A percentile compares a stretch with the other conserved stretches of the same genome.
Conservation (phyloP, 2,113 vertebrate species). For the Heptranchias perlo region DNA sequence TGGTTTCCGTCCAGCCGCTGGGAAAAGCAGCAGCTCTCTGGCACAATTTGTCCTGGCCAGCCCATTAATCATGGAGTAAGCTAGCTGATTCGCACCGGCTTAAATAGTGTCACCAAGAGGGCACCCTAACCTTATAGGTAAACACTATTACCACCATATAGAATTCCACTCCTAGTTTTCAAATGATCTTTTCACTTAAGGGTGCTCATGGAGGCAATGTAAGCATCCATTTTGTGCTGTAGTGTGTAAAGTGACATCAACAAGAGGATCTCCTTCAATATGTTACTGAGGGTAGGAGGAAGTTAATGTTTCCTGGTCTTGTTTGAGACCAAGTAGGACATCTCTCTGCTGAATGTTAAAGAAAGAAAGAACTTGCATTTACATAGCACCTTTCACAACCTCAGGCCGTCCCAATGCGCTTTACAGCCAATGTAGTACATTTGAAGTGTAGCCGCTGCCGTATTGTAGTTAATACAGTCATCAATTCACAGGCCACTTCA, state of each 20-base stretch:
- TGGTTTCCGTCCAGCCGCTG: neutral
- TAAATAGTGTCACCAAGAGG: neutral
- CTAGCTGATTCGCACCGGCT: neutral
- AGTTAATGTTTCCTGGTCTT: neutral
- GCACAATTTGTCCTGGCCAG: neutral
- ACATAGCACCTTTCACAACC: too few species aligned
- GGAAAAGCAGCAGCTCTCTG: neutral
- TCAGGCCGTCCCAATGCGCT: too few species aligned
- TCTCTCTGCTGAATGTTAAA: neutral
- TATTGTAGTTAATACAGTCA: too few species aligned
- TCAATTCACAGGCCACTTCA: too few species aligned
- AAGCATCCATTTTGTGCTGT: neutral
- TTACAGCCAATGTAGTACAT: too few species aligned
- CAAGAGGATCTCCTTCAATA: neutral
- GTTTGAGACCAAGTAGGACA: neutral
- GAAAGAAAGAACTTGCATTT: neutral
- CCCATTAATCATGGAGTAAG: neutral
- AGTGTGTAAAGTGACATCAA: neutral
- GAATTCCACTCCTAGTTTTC: neutral
- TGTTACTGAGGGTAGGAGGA: neutral
- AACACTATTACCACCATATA: neutral
- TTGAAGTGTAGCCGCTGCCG: too few species aligned
- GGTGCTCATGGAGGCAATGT: neutral
- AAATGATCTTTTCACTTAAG: neutral
- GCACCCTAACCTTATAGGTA: neutral